Percentiles rank a stretch among this genome's conserved stretches.
These are phyloP conservation scores for Microplitis demolitor DNA, from an alignment of 1,140 invertebrate species.

Conservation along the genomic window DNA sequence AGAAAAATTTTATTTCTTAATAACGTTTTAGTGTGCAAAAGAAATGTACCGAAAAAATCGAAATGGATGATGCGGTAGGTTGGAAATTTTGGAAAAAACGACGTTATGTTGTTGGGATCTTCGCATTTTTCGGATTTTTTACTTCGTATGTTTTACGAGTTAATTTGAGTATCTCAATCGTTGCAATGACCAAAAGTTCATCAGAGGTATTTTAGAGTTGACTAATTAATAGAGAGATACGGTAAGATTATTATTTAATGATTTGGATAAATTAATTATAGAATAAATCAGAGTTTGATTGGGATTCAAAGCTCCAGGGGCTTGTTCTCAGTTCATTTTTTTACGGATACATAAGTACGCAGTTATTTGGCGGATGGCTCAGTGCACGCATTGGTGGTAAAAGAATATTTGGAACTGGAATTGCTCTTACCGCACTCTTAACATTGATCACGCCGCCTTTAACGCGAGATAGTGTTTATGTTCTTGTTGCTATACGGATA, in stretches of 20 bases:
- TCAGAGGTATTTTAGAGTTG: constrained; percentile 52
- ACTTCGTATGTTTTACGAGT: constrained; percentile 85
- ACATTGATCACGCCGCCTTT: constrained; percentile 83
- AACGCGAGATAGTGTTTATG: constrained; percentile 71
- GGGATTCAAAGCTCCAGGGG: constrained; percentile 80
- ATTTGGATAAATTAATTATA: not conserved
- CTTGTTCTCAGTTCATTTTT: constrained; percentile 87
- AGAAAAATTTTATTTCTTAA: no score
- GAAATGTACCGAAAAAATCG: no score
- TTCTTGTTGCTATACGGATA: constrained; percentile 77
- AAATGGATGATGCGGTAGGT: constrained; percentile 55
- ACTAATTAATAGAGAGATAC: not conserved
- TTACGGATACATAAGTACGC: constrained; percentile 78
- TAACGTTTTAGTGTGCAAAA: no score
- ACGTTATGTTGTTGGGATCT: constrained; percentile 73
- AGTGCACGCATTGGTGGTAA: constrained; percentile 73
- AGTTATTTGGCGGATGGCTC: constrained; percentile 75
- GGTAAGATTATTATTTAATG: no score
- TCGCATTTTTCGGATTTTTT: constrained; percentile 88
- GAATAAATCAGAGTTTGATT: constrained; percentile 71
- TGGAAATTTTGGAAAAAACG: constrained; percentile 74
- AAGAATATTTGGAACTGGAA: constrained; percentile 77
- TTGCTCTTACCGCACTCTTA: constrained; percentile 78
- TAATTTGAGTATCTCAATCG: constrained; percentile 88
- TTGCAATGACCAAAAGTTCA: constrained; percentile 80